Evolutionary conservation across 2,113 vertebrate genomes (phyloP), one percentile per base, ranked within the genome.

Genomic region (Eptesicus fuscus): DNA sequence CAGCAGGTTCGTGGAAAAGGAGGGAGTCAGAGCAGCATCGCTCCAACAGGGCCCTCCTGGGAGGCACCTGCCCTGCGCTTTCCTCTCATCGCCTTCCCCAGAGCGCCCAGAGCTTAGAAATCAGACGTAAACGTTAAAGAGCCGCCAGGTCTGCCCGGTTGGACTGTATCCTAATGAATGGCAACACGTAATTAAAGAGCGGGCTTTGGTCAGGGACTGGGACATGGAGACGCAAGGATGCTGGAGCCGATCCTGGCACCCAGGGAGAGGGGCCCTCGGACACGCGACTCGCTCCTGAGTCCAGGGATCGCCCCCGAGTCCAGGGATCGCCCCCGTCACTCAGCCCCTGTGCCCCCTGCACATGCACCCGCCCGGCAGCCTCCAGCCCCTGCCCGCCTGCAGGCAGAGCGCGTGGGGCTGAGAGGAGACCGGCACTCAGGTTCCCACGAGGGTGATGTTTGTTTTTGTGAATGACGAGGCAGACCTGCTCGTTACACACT

Each of bases 121-220:
- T 20, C 61, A 44, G 78, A 42, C 2, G 9, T 49, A 49, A 49
- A 83, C 44, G 59, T 53, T 9, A 59, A 88, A 85, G 37, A 82
- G 28, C 22, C 71, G 32, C 3, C 2, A 23, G 59, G 59, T 22
- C 78, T 78, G 5, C 35, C 74, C 67, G 37, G 82, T 37, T 32
- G 37, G 47, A 77, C 76, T 85, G 51, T 16, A 40, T 49, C 28
- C 61, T 94, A 88, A 94, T 71, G 70, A 78, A 80, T 12, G n/a
- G 32, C 42, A 70, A 86, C 37, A 49, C 17, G 20, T 22, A 83
- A 95, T 79, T 53, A 47, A 35, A 49, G 20, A 32, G 47, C 22
- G 78, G 22, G 44, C n/a, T 56, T 63, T 3, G 79, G 80, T 20
- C 28, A 56, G 23, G 53, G n/a, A 83, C 4, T 35, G 7, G n/a